Conservation (phyloP, 30 jellyfish, hydroid and myxozoan species). For the Sanderia malayensis region DNA sequence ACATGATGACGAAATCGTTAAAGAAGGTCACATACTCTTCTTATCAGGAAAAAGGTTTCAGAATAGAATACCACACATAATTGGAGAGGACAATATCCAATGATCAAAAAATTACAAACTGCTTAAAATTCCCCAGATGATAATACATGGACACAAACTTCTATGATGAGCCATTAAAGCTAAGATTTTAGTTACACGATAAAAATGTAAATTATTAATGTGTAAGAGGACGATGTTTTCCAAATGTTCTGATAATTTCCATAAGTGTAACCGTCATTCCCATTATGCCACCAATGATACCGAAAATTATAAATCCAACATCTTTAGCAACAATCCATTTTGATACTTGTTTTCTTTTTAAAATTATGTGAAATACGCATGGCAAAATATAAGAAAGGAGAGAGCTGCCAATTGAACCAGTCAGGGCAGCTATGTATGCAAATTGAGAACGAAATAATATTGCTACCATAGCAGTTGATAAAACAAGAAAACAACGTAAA, state of each 20-base stretch:
- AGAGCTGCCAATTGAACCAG: constrained; percentile 97
- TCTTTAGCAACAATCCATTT: constrained; percentile 62
- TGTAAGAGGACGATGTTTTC: constrained; percentile 51
- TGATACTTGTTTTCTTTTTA: constrained; percentile 56
- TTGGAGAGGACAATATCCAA: too few species aligned
- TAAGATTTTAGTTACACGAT: too few species aligned
- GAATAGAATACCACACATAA: too few species aligned
- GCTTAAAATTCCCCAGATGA: too few species aligned
- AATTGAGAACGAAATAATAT: constrained; percentile 91
- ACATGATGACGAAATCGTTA: too few species aligned
- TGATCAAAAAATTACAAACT: too few species aligned
- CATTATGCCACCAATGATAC: constrained; percentile 85
- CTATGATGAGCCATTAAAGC: too few species aligned
- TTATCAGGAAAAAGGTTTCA: too few species aligned
- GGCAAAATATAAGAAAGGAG: constrained; percentile 90
- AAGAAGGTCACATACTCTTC: too few species aligned
- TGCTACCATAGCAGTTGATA: constrained; percentile 81
- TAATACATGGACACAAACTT: too few species aligned
- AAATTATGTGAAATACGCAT: constrained; percentile 75
- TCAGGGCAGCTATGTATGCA: constrained; percentile 92
- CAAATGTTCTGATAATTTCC: constrained; percentile 72
- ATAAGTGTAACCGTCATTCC: constrained; percentile 84
- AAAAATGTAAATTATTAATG: too few species aligned
- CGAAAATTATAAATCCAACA: constrained; percentile 66
- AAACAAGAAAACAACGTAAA: constrained; percentile 60